Evolutionary conservation across 2,797 vertebrate genomes (phyloP).

Genomic region (Pithecia hirsuta): DNA sequence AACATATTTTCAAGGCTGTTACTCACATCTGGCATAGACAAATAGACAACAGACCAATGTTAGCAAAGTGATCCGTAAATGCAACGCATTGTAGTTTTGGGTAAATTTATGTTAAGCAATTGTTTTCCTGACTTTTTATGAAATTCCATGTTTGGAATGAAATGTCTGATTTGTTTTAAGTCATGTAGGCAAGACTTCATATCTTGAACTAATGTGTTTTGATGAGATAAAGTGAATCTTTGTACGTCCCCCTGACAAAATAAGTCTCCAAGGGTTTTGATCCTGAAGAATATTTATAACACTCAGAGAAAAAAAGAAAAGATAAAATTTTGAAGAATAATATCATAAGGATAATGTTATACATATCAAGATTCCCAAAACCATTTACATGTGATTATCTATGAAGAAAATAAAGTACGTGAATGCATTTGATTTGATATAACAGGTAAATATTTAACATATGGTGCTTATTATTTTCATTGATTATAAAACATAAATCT

Average conservation of each 20-base stretch:
- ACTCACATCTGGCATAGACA: background rate
- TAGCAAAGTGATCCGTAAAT: slow-evolving; percentile 10
- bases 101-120: background rate
- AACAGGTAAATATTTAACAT: slow-evolving; percentile 13
- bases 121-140: background rate
- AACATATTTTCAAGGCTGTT: background rate
- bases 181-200: background rate
- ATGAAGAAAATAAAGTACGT: background rate
- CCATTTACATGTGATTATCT: background rate
- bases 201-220: background rate
- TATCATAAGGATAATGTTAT: background rate
- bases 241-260: background rate
- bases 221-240: background rate
- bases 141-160: slow-evolving; percentile 35
- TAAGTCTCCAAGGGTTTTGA: background rate
- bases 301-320: background rate
- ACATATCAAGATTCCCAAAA: background rate
- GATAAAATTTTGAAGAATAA: slow-evolving; percentile 1
- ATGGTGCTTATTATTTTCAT: background rate
- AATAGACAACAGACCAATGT: background rate
- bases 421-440: background rate
- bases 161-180: slow-evolving; percentile 14
- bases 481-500: background rate
- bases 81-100: background rate
- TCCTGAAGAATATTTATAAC: background rate